Evolutionary conservation across 2,113 vertebrate genomes (phyloP).

Genomic region (Amblyornis subalaris): DNA sequence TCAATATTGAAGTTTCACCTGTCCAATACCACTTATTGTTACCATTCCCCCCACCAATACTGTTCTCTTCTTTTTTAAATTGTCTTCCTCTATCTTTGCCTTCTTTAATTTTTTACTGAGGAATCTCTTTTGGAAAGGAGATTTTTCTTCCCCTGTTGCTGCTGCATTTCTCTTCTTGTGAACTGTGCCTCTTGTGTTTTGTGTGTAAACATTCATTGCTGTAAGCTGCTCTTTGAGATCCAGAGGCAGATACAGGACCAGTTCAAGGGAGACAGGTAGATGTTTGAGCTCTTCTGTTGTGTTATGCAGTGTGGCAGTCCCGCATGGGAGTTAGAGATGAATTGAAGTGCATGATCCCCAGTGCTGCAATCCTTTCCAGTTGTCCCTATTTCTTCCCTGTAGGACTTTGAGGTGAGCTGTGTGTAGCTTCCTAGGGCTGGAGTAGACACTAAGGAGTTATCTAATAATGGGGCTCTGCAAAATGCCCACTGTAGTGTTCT

Average conservation of each 20-base stretch:
- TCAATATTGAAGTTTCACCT: background rate
- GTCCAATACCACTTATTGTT: background rate
- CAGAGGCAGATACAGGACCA: background rate
- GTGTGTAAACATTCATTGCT: background rate
- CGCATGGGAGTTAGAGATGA: background rate
- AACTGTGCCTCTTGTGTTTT: background rate
- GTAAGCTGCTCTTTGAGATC: background rate
- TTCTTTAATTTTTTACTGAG: background rate
- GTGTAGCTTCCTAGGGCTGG: background rate
- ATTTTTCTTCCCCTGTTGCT: background rate
- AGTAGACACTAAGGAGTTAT: background rate
- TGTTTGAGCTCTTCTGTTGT: background rate
- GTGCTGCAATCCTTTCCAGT: background rate
- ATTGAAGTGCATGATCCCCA: background rate
- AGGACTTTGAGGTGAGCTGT: background rate
- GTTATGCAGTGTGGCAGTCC: fast-evolving
- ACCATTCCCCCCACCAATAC: fast-evolving
- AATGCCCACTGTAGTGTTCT: background rate
- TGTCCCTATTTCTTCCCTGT: background rate
- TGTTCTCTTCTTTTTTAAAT: background rate
- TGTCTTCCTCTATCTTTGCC: background rate
- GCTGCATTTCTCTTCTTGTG: background rate
- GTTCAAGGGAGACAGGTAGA: background rate
- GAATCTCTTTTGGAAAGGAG: background rate
- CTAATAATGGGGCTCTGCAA: background rate